These are phyloP conservation scores for Ciconia stormi DNA, from an alignment of 2,113 vertebrate species.

Conservation along the genomic window DNA sequence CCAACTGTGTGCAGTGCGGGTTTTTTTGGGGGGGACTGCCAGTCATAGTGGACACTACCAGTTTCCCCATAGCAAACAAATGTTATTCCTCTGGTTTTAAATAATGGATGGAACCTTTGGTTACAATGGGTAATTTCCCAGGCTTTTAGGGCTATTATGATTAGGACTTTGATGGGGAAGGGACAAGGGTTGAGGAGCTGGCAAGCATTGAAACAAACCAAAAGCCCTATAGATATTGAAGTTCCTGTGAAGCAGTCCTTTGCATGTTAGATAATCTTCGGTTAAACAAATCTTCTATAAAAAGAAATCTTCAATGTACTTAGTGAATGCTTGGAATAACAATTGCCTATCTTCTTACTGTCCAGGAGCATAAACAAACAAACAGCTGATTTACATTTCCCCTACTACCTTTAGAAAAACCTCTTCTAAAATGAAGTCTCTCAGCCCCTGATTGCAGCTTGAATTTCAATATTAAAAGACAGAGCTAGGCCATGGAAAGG, in stretches of 20 bases:
- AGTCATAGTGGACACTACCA: not conserved
- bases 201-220: not conserved
- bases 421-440: not conserved
- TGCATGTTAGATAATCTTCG: not conserved
- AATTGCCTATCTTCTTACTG: not conserved
- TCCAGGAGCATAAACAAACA: conserved; percentile 38
- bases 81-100: not conserved
- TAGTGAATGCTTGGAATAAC: not conserved
- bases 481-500: not conserved
- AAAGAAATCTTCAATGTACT: not conserved
- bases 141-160: not conserved
- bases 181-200: not conserved
- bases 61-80: not conserved
- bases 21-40: no score
- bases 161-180: not conserved
- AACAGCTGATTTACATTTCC: conserved; percentile 2
- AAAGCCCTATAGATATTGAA: not conserved
- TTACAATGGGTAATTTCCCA: not conserved
- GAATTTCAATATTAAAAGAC: conserved; percentile 33
- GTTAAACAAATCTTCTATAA: not conserved
- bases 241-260: not conserved
- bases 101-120: not conserved
- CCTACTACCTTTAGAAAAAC: not conserved
- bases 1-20: not conserved
- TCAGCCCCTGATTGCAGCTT: not conserved